A percentile compares a stretch with the other conserved stretches of the same genome.
Conservation (phyloP, 2,797 vertebrate species). For the Coccyzus lansbergi region DNA sequence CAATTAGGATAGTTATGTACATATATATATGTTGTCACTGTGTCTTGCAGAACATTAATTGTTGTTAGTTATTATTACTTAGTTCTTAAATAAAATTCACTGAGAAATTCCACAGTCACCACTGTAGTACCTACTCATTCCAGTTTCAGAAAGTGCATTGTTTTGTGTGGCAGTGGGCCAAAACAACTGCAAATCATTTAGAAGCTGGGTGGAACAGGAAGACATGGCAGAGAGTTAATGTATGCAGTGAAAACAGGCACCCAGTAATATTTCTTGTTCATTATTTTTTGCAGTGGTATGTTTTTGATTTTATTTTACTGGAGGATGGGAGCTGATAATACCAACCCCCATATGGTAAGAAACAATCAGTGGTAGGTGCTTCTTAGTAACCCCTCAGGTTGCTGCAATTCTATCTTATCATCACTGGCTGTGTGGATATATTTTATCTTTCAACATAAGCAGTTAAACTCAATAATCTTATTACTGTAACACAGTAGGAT, state of each 20-base stretch:
- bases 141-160: background rate
- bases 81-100: background rate
- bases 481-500: background rate
- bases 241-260: background rate
- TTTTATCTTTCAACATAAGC: background rate
- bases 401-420: background rate
- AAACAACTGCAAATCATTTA: background rate
- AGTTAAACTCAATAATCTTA: background rate
- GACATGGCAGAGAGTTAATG: background rate
- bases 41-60: background rate
- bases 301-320: background rate
- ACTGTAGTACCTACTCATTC: background rate
- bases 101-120: background rate
- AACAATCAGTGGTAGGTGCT: background rate
- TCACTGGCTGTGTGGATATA: background rate
- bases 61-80: background rate
- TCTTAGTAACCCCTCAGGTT: background rate
- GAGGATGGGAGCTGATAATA: background rate
- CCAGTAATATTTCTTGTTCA: background rate
- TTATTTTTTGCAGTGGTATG: background rate
- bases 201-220: background rate
- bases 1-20: background rate
- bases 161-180: rapidly evolving
- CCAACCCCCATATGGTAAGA: background rate
- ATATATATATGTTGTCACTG: background rate